Evolutionary conservation across 2,888 invertebrate genomes (phyloP).

Genomic region (Protonemura montana): DNA sequence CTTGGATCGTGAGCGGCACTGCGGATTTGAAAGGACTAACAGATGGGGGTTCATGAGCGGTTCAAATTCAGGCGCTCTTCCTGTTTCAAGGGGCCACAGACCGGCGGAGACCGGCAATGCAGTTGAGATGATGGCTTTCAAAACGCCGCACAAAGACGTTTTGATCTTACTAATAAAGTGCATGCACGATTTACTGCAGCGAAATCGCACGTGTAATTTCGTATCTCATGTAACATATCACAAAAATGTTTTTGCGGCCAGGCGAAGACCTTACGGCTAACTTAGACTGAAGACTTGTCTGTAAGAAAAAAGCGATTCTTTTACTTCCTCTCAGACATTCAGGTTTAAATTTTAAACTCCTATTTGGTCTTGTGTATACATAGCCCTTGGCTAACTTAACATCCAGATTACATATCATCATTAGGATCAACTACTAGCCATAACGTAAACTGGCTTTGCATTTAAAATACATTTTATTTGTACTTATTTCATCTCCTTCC

Average conservation of each 20-base stretch:
- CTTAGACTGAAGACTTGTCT: too few species aligned
- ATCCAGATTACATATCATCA: not conserved
- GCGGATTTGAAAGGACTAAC: slow-evolving; percentile 1
- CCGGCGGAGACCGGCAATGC: not conserved
- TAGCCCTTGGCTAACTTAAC: not conserved
- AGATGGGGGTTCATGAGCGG: not conserved
- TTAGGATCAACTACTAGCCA: not conserved
- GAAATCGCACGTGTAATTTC: not conserved
- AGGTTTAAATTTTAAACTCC: too few species aligned
- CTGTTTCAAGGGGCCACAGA: not conserved
- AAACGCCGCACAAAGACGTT: not conserved
- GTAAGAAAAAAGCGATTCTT: too few species aligned
- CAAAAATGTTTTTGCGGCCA: not conserved
- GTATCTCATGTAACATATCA: not conserved
- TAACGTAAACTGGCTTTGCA: not conserved
- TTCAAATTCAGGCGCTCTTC: not conserved
- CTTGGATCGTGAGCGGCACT: not conserved
- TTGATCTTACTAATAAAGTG: not conserved
- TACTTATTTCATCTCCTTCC: not conserved
- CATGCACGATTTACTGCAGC: not conserved
- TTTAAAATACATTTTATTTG: not conserved
- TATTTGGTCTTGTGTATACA: too few species aligned
- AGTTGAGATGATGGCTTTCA: not conserved
- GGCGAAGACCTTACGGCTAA: too few species aligned
- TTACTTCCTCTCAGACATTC: too few species aligned